Conservation (phyloP, 92 coral and sea anemone species). For the Heliopora coerulea region DNA sequence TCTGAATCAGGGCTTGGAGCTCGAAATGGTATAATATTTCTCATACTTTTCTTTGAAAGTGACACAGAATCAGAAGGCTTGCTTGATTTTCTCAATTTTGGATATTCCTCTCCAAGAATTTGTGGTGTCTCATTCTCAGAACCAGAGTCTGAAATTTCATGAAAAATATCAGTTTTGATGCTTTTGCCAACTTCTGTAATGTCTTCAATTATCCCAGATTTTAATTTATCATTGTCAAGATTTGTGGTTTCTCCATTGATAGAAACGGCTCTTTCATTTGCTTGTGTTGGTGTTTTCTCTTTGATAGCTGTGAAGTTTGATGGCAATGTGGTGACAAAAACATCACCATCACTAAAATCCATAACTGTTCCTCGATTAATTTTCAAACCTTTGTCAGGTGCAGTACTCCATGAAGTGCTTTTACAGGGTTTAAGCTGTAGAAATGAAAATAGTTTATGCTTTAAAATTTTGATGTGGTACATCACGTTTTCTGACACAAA, state of each 20-base stretch:
- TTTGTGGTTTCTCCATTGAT: neutral
- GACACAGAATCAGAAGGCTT: neutral
- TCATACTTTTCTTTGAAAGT: neutral
- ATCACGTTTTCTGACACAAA: too few relatives aligned
- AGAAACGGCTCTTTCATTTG: neutral
- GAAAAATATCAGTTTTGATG: neutral
- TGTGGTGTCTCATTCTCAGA: neutral
- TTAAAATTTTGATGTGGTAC: too few relatives aligned
- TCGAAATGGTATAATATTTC: neutral
- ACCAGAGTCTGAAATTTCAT: slow-evolving; percentile 8
- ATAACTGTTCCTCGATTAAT: neutral
- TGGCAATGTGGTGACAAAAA: neutral
- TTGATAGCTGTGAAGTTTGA: slow-evolving; percentile 16
- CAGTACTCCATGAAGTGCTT: neutral
- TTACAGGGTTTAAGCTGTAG: slow-evolving; percentile 1
- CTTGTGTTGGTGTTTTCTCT: neutral
- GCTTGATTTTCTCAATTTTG: neutral
- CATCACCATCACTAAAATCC: slow-evolving; percentile 12
- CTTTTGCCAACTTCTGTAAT: neutral
- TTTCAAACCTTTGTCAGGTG: neutral
- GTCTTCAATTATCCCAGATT: neutral
- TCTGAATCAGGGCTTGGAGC: slow-evolving; percentile 31
- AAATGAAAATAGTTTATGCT: neutral
- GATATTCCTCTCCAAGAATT: neutral
- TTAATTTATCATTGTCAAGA: neutral